Evolutionary conservation across 2,888 invertebrate genomes (phyloP), one percentile per base, ranked within the genome.

Genomic region (Napeogenes sylphis): DNA sequence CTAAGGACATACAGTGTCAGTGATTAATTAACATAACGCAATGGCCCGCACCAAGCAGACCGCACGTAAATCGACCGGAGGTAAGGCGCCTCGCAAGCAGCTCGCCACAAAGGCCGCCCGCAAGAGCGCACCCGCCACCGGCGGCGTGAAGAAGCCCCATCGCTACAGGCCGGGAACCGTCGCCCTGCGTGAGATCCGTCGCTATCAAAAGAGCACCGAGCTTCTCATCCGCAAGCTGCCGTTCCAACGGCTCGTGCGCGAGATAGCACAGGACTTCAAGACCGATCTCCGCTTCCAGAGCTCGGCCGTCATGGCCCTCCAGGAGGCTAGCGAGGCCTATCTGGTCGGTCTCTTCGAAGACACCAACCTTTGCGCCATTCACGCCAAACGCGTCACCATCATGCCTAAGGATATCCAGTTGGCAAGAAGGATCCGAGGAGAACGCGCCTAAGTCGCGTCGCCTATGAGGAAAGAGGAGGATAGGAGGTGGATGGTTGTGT

Each of bases 331-430:
- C 75, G 97, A 97, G 87, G 96, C 97, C 13, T 97, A 97, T 85
- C 91, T 98, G 73, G 97, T 98, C 63, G 98, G 98, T 71, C 92
- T 98, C 64, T 98, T 98, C 88, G 98, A 98, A 92, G 98, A 98
- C 91, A 98, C 98, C 73, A 98, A 98, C 91, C 93, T 98, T 93
- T 98, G 98, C 91, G 98, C 98, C 73, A 98, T 98, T 84, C 98
- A 98, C 82, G 98, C 98, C 76, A 98, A 98, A 91, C 94, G 98
- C 78, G 98, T 98, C 62, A 98, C 98, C 71, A 98, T 98, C 90
- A 98, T 98, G 98, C 98, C 98, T 75, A 98, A 98, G 91, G 98
- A 98, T 85, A 98, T 98, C 81, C 98, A 98, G 90, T 92, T 98
- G 85, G 98, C 98, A 68, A 94, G 97, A 83, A 95, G 98, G 92